Evolutionary conservation across 2,113 vertebrate species (phyloP).

Genomic region (Puma concolor): DNA sequence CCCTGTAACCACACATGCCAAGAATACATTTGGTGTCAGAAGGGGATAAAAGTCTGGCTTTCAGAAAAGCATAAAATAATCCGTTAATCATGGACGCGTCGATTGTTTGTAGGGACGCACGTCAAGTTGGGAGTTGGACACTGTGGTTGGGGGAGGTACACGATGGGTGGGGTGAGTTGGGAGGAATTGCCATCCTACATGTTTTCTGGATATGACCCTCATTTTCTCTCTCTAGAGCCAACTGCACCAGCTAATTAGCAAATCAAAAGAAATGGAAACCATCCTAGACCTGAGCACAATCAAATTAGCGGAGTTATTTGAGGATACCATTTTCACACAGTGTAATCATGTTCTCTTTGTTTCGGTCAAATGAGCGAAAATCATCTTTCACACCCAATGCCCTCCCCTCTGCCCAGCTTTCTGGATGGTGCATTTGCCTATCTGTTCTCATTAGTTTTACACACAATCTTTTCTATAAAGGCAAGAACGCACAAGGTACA

Average conservation of each 20-base stretch:
- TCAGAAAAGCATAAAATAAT: not conserved
- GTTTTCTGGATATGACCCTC: constrained; percentile 3
- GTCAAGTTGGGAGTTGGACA: not conserved
- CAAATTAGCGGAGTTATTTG: constrained; percentile 73
- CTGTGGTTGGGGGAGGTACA: too few relatives aligned
- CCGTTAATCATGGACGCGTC: not conserved
- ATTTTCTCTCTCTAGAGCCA: constrained; percentile 6
- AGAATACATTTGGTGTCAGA: not conserved
- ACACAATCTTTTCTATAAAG: not conserved
- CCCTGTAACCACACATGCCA: not conserved
- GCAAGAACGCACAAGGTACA: constrained; percentile 5
- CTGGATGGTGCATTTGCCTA: not conserved
- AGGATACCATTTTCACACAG: constrained; percentile 44
- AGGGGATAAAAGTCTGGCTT: not conserved
- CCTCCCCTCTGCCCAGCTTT: not conserved
- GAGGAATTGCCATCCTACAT: not conserved
- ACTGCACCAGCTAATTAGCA: constrained; percentile 69
- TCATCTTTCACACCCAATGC: not conserved
- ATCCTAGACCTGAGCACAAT: constrained; percentile 71
- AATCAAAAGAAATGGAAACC: constrained; percentile 73
- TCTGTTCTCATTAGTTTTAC: not conserved
- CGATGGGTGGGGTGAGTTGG: not conserved
- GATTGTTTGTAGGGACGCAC: not conserved
- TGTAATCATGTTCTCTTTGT: constrained; percentile 68
- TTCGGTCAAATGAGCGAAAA: constrained; percentile 65